phyloP scores from a whole-genome alignment of 2,888 invertebrate genomes.

The Chesias legatella region DNA sequence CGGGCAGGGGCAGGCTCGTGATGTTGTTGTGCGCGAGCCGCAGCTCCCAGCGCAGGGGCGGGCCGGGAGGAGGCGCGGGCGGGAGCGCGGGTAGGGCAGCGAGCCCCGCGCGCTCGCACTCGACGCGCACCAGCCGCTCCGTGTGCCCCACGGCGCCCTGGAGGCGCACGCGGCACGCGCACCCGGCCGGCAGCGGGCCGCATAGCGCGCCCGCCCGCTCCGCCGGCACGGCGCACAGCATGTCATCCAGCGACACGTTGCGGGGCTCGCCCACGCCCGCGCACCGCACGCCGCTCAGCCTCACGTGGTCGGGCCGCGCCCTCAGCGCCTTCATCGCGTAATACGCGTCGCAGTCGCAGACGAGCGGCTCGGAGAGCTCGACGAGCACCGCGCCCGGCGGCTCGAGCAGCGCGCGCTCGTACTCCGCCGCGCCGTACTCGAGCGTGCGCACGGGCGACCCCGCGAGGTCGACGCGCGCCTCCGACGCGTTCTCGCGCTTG shows the following conservation, averaged over 20 bases:
- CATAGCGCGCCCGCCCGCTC: neutral
- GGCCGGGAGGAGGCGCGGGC: neutral
- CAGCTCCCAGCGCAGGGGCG: conserved; percentile 18
- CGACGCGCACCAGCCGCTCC: conserved; percentile 18
- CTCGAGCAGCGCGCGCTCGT: neutral
- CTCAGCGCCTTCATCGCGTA: conserved; percentile 9
- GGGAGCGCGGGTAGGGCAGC: conserved; percentile 4
- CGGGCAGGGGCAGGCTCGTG: conserved; percentile 17
- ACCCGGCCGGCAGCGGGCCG: conserved; percentile 18
- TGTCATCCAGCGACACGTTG: conserved; percentile 23
- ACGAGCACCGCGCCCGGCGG: conserved; percentile 1
- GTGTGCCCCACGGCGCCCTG: conserved; percentile 1
- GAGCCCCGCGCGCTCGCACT: conserved; percentile 16
- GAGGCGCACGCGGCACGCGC: conserved; percentile 18
- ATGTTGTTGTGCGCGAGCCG: conserved; percentile 26
- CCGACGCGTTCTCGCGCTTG: conserved; percentile 4
- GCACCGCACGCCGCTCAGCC: neutral
- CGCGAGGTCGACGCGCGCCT: neutral
- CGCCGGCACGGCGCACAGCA: conserved; percentile 23
- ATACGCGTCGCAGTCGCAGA: conserved; percentile 28
- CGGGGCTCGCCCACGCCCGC: conserved; percentile 7
- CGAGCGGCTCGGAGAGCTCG: conserved; percentile 5
- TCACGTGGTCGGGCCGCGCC: neutral
- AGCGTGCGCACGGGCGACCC: conserved; percentile 6
- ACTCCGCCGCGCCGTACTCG: conserved; percentile 6